Evolutionary conservation across 2,888 invertebrate species (phyloP), one percentile per base, ranked within the genome.

Genomic region (Acheta domesticus): DNA sequence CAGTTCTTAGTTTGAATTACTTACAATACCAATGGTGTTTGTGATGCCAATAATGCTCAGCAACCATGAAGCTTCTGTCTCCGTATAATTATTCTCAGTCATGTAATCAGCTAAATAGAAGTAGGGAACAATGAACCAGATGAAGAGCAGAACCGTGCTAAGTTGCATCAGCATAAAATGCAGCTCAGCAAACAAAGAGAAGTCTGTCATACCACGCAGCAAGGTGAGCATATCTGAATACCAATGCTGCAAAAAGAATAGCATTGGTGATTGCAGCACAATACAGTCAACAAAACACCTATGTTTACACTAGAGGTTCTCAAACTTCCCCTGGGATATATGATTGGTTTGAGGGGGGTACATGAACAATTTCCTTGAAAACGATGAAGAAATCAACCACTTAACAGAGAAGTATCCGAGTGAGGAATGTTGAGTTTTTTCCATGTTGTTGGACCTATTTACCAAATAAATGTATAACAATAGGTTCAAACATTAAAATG

Each of bases 41-140:
- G 95, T 93, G 81, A 96, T 91, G 48, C 97, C 97, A 84, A 98
- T 95, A 79, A 94, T 90, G 78, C 97, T 94, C 82, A 97, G 90
- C 83, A 97, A 90, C 81, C 91, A 91, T 11, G 96, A 95, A 8
- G 93, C 93, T 78, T 93, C 92, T 74, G 92, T 90, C 83, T 94
- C 93, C 2, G 89, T 89, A 83, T 93, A 94, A 1, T 92, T 92
- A 82, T 91, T 89, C 14, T 91, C 90, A 62, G 90, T 90, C 88
- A 96, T 93, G 86, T 94, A 93, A 84, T 97, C 96, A 79, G 94
- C 94, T 82, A 97, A 89, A 87, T 96, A 98, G 86, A 98, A 95
- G 88, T 98, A 98, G 19, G 97, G 97, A 80, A 98, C 95, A 85
- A 98, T 97, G 87, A 95, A 95, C 94, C 96, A 97, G 84, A 94